Percentiles rank a stretch among this genome's conserved stretches.
Evolutionary conservation across 2,888 invertebrate species (phyloP).

Genomic region (Macropis europaea): DNA sequence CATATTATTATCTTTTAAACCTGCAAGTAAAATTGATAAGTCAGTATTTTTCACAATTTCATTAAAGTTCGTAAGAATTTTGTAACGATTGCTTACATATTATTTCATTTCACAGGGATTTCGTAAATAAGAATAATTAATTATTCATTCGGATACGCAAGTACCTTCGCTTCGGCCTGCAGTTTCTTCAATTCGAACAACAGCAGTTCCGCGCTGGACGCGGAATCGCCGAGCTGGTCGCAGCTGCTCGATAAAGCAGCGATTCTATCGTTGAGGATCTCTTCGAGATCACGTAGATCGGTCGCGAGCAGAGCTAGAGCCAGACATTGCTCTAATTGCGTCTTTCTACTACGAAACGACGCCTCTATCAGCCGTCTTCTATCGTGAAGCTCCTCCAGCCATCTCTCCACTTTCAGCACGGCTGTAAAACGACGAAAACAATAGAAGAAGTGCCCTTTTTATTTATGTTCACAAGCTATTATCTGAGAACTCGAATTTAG

Average conservation of each 20-base stretch:
- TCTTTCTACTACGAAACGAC: constrained; percentile 85
- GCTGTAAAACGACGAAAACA: constrained; percentile 79
- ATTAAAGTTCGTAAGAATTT: too few relatives aligned
- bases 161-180: constrained; percentile 86
- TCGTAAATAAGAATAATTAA: too few relatives aligned
- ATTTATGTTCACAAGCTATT: too few relatives aligned
- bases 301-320: constrained; percentile 87
- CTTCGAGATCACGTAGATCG: constrained; percentile 86
- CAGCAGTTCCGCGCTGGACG: constrained; percentile 85
- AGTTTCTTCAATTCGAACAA: constrained; percentile 86
- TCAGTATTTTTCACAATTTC: too few relatives aligned
- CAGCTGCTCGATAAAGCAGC: constrained; percentile 82
- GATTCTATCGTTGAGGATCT: constrained; percentile 82
- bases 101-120: too few relatives aligned
- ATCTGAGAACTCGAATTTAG: too few relatives aligned
- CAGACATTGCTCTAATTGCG: constrained; percentile 89
- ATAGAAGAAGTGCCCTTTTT: not conserved
- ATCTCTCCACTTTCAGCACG: constrained; percentile 86
- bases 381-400: constrained; percentile 89
- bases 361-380: constrained; percentile 87
- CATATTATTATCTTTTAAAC: too few relatives aligned
- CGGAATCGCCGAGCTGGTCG: constrained; percentile 87
- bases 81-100: too few relatives aligned
- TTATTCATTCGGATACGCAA: not conserved
- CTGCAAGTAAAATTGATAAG: too few relatives aligned